Percentiles rank a stretch among this genome's conserved stretches.
These are phyloP conservation scores for Acholoe squamosa DNA, from an alignment of 2,888 invertebrate species.

Conservation along the genomic window DNA sequence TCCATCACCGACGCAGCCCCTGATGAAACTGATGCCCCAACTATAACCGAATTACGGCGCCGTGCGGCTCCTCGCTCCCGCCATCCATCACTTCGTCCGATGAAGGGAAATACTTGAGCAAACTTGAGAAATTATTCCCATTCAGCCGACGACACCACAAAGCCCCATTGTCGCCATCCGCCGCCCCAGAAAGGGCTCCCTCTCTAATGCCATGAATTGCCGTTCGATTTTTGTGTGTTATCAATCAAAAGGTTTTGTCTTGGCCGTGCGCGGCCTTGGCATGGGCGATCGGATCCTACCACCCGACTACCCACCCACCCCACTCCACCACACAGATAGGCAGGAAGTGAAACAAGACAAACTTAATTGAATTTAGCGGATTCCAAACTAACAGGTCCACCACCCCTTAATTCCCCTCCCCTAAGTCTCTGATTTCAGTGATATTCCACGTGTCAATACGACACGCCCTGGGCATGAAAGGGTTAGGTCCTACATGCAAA, in stretches of 20 bases:
- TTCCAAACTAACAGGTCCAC: not conserved
- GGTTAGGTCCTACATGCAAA: too few relatives aligned
- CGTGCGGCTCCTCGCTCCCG: not conserved
- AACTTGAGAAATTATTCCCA: slow-evolving; percentile 60
- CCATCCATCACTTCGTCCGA: slow-evolving; percentile 15
- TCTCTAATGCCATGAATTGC: slow-evolving; percentile 60
- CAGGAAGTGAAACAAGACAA: not conserved
- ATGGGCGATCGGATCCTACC: not conserved
- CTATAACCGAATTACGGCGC: slow-evolving; percentile 59
- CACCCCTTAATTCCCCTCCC: too few relatives aligned
- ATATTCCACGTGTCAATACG: too few relatives aligned
- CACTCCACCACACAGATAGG: not conserved
- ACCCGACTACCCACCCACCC: not conserved
- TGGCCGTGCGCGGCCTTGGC: not conserved
- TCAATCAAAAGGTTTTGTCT: slow-evolving; percentile 44
- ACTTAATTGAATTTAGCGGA: slow-evolving; percentile 13
- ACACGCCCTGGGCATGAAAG: too few relatives aligned
- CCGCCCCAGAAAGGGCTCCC: slow-evolving; percentile 8
- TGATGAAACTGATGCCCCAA: slow-evolving; percentile 40
- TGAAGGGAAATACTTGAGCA: slow-evolving; percentile 61
- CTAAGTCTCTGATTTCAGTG: too few relatives aligned
- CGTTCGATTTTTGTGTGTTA: slow-evolving; percentile 37
- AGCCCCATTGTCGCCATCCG: slow-evolving; percentile 22
- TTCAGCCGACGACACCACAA: slow-evolving; percentile 35
- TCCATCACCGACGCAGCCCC: slow-evolving; percentile 21